Conservation (phyloP, 1,140 invertebrate genomes). For the Mizuhopecten yessoensis region DNA sequence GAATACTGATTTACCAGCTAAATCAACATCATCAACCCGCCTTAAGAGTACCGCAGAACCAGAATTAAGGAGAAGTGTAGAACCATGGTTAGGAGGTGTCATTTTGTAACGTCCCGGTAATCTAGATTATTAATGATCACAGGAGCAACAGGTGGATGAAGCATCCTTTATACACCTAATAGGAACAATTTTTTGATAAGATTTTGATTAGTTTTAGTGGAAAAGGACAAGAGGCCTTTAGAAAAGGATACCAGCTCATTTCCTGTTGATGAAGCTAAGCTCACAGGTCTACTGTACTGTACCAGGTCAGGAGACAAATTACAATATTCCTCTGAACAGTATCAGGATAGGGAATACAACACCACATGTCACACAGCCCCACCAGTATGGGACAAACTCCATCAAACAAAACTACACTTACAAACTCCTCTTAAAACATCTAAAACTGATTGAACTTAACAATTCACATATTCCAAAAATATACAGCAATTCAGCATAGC, state of each 20-base stretch:
- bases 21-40: background rate
- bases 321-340: background rate
- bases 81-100: background rate
- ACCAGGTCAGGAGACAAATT: background rate
- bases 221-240: background rate
- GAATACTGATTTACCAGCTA: slow-evolving; percentile 38
- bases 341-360: too few relatives aligned
- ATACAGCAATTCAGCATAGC: too few relatives aligned
- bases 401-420: too few relatives aligned
- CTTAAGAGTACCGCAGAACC: background rate
- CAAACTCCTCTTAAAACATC: too few relatives aligned
- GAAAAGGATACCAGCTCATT: slow-evolving; percentile 1
- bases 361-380: too few relatives aligned
- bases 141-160: background rate
- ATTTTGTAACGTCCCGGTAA: background rate
- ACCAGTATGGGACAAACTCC: too few relatives aligned
- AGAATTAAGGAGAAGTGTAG: background rate
- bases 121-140: background rate
- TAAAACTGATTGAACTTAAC: too few relatives aligned
- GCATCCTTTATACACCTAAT: background rate
- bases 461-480: too few relatives aligned
- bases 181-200: background rate
- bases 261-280: background rate
- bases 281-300: background rate
- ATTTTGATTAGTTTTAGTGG: slow-evolving; percentile 29